phyloP scores from a whole-genome alignment of 2,888 invertebrate genomes.

The Periphyllus acericola region DNA sequence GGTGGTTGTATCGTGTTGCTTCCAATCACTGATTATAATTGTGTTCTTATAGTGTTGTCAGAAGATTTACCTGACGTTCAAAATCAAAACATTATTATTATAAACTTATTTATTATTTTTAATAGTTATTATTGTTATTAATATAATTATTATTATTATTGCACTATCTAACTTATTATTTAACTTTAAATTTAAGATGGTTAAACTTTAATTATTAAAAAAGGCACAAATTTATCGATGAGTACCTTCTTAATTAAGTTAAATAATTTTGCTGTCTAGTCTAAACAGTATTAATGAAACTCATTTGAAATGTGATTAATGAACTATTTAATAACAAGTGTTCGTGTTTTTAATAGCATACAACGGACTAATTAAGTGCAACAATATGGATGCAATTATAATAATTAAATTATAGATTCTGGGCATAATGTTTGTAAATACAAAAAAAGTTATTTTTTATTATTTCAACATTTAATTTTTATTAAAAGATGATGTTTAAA shows the following conservation, averaged over 20 bases:
- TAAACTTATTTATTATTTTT: too few species aligned
- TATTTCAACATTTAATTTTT: background rate
- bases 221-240: background rate
- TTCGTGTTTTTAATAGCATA: background rate
- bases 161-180: background rate
- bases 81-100: too few species aligned
- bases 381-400: background rate
- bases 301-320: background rate
- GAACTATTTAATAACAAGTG: background rate
- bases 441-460: background rate
- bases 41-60: too few species aligned
- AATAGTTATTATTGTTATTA: too few species aligned
- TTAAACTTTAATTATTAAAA: background rate
- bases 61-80: too few species aligned
- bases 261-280: background rate
- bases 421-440: background rate
- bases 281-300: background rate
- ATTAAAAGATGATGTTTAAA: background rate
- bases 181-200: background rate
- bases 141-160: too few species aligned
- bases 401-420: conserved; percentile 8
- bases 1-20: too few species aligned
- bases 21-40: too few species aligned
- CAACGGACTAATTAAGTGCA: background rate
- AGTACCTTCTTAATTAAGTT: background rate